A percentile compares a stretch with the other conserved stretches of the same genome.
phyloP scores from a whole-genome alignment of 2,113 vertebrate species.

The Megalops atlanticus region DNA sequence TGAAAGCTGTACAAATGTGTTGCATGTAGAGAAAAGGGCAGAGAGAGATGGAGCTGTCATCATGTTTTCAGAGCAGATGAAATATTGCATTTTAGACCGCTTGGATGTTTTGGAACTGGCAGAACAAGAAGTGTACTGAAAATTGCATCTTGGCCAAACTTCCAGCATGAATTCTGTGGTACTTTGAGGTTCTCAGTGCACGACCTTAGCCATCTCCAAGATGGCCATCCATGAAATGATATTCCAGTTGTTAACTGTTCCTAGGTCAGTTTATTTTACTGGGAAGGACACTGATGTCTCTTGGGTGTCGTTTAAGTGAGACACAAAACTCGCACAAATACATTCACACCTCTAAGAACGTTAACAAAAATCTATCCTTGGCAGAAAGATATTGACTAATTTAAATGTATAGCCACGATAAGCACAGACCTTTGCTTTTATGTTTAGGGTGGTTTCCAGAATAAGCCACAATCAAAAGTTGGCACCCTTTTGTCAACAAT shows the following conservation, averaged over 20 bases:
- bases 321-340: not conserved
- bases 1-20: too few relatives aligned
- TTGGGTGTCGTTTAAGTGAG: slow-evolving; percentile 9
- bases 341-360: not conserved
- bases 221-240: too few relatives aligned
- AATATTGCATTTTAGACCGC: not conserved
- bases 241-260: too few relatives aligned
- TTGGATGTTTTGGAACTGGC: not conserved
- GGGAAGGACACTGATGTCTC: not conserved
- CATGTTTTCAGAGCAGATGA: not conserved
- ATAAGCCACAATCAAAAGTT: slow-evolving; percentile 13
- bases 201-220: not conserved
- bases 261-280: not conserved
- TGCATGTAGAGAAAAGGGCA: too few relatives aligned
- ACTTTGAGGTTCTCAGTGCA: slow-evolving; percentile 63
- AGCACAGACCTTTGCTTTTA: not conserved
- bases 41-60: slow-evolving; percentile 53
- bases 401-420: not conserved
- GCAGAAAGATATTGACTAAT: too few relatives aligned
- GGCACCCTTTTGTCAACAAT: not conserved
- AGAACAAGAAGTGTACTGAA: not conserved
- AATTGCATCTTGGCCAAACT: not conserved
- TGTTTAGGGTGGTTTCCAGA: slow-evolving; percentile 49
- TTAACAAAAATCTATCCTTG: too few relatives aligned
- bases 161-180: slow-evolving; percentile 56